Conservation (phyloP, 1,140 invertebrate species). For the Argopecten irradians region DNA sequence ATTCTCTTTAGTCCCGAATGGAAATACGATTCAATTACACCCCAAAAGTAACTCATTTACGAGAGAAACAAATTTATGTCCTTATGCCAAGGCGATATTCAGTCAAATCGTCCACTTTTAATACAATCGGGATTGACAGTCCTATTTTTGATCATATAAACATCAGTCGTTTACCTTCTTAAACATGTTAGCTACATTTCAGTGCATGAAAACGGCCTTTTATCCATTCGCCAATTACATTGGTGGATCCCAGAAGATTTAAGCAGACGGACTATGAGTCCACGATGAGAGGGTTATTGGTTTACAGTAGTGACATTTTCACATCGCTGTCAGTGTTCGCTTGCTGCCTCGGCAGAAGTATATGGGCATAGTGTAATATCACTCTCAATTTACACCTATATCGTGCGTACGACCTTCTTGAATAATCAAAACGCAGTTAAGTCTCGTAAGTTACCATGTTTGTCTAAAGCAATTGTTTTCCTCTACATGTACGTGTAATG, state of each 20-base stretch:
- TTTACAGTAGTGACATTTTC: not conserved
- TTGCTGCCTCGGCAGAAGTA: not conserved
- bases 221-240: not conserved
- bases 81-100: not conserved
- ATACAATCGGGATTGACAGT: not conserved
- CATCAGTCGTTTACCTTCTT: not conserved
- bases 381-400: not conserved
- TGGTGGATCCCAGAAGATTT: not conserved
- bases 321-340: not conserved
- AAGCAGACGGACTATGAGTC: not conserved
- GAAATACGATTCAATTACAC: not conserved
- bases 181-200: not conserved
- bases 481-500: too few species aligned
- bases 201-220: not conserved
- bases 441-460: too few species aligned
- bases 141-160: not conserved
- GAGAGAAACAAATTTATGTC: not conserved
- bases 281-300: not conserved
- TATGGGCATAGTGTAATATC: not conserved
- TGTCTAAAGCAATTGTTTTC: too few species aligned
- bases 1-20: not conserved
- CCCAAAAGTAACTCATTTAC: not conserved
- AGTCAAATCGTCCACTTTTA: not conserved
- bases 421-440: not conserved
- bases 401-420: not conserved